Evolutionary conservation across 1,140 invertebrate genomes (phyloP), one percentile per base, ranked within the genome.

Genomic region (Oryzaephilus surinamensis): DNA sequence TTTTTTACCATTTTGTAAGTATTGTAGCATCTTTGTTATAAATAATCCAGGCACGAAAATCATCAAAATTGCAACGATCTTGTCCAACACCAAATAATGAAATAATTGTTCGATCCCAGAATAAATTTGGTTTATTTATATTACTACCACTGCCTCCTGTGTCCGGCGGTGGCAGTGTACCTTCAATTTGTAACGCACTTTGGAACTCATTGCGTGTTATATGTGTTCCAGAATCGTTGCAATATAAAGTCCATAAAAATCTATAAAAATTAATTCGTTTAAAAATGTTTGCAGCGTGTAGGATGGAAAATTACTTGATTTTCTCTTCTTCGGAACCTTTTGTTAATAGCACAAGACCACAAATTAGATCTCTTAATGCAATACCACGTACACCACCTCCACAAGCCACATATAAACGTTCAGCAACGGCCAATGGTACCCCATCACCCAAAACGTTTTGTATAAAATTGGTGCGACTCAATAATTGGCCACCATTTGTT

Each of bases 181-280:
- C 69, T 47, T 75, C 73, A 21, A 71, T 65, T 38, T 79, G 73
- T 1, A 87, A 63, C 12, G 77, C 70, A 45, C 71, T 67, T 8
- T 81, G 71, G 61, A 89, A 84, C 38, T 89, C 84, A 46, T 74
- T 73, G 56, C 80, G 79, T 27, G 75, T 66, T 18, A 90, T 79
- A 53, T 78, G 74, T n/a, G 72, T 76, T 29, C 78, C 80, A 46
- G 72, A 72, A 51, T 89, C 85, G 54, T 84, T 86, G 30, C 79
- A 77, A 63, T 89, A 90, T n/a, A 91, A 64, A 21, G 79, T 81
- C 75, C 85, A 90, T 18, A 90, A 66, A 63, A 89, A 88, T 74
- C 74, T n/a, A n/a, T n/a, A n/a, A n/a, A n/a, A n/a, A n/a, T n/a
- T n/a, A n/a, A 69, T 62, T 12, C 20, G 7, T 10, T 6, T 6